phyloP scores from a whole-genome alignment of 2,113 vertebrate genomes.

The Tenebrosternarchus preto region DNA sequence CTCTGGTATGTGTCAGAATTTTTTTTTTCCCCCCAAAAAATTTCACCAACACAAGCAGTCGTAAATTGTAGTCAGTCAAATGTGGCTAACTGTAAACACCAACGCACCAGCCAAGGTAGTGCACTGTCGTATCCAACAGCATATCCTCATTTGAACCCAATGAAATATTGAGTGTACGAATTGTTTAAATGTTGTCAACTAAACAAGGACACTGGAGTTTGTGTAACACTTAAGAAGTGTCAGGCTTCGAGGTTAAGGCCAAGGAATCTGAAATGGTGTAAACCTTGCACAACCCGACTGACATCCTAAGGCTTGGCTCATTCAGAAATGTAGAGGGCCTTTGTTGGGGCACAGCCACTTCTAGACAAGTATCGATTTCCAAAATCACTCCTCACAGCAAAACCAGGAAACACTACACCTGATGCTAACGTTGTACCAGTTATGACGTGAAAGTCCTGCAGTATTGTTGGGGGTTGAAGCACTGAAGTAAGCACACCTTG shows the following conservation, averaged over 20 bases:
- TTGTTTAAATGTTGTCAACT: conserved; percentile 29
- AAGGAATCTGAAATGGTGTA: conserved; percentile 30
- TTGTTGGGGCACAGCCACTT: conserved; percentile 41
- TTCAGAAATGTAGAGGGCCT: conserved; percentile 39
- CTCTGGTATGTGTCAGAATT: conserved; percentile 13
- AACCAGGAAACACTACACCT: conserved; percentile 40
- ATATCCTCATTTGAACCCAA: conserved; percentile 14
- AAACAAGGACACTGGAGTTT: conserved; percentile 19
- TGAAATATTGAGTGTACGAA: conserved; percentile 10
- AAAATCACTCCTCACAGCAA: conserved; percentile 41
- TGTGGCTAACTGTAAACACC: conserved; percentile 26
- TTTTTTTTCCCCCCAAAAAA: conserved; percentile 6
- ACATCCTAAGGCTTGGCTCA: conserved; percentile 33
- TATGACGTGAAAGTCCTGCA: neutral
- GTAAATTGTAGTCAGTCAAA: conserved; percentile 25
- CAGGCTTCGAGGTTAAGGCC: conserved; percentile 20
- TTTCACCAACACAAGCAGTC: conserved; percentile 22
- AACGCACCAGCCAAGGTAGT: neutral
- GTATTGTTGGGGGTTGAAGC: neutral
- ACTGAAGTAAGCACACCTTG: neutral
- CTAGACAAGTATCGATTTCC: conserved; percentile 26
- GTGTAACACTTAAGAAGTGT: conserved; percentile 35
- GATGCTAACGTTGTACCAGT: conserved; percentile 13
- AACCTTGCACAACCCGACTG: conserved; percentile 39
- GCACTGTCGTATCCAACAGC: neutral